Base-by-base conservation (phyloP, 2,797 vertebrate species). In the Ptychadena robeensis region DNA sequence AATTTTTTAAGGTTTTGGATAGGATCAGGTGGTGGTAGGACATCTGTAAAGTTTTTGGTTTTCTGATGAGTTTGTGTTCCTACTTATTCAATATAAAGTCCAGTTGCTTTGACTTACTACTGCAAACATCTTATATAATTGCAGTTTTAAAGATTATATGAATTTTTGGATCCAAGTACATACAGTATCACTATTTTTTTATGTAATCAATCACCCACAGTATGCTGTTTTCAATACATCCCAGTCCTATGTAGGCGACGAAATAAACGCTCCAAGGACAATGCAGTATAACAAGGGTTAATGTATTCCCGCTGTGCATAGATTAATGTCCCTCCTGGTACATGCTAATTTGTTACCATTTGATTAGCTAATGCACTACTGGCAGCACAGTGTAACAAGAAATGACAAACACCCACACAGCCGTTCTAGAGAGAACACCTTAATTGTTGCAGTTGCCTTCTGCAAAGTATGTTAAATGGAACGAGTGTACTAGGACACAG, bases 341-440 rank as follows among this genome's bases (percentile, higher is more conserved):
- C 82, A 69, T 79, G 30, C 65, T 84, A 74, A 80, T 84, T 75
- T 75, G 48, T 75, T 80, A 84, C 71, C 44, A 73, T 80, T 84
- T 74, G 71, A 84, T 84, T 80, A 84, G 82, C 77, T 84, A 84
- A 84, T 75, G 71, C 57, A 74, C 65, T 83, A 61, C 59, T 53
- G 44, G 44, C 59, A 69, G 68, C 61, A 78, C 31, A 70, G 44
- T 73, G 53, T 37, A 32, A 30, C 25, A 27, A 53, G n/a, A 69
- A 80, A 84, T 80, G 71, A 75, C 82, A 84, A 67, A 84, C 82
- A 75, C 82, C 82, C 65, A 84, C 82, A 69, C 77, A 84, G 28
- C 64, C 53, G n/a, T 35, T 79, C 71, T 63, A 15, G 35, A 80
- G 75, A 6, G 82, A 84, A 64, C 82, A 80, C 77, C 82, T 84